Percentiles rank a stretch among this genome's conserved stretches.
Evolutionary conservation across 2,797 vertebrate genomes (phyloP).

Genomic region (Trachops cirrhosus): DNA sequence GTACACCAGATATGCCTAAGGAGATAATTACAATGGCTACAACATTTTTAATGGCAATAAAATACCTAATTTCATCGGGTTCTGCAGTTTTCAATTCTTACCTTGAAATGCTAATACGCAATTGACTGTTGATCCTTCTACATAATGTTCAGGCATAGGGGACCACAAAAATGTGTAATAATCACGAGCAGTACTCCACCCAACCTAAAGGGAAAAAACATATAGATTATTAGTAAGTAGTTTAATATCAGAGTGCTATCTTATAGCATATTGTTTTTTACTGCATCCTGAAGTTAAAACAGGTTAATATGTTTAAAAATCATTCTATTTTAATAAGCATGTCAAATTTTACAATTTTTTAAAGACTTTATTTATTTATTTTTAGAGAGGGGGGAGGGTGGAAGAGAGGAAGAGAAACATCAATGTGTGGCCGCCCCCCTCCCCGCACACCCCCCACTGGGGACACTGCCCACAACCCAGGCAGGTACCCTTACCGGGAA

Average conservation of each 20-base stretch:
- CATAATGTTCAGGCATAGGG: constrained; percentile 95
- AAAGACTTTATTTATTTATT: no score
- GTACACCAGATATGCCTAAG: neutral
- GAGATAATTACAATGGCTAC: neutral
- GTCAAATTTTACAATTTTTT: constrained; percentile 71
- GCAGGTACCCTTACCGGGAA: no score
- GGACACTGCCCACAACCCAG: no score
- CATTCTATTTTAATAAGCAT: constrained; percentile 76
- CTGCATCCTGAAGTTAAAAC: constrained; percentile 71
- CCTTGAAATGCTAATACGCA: constrained; percentile 97
- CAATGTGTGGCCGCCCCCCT: no score
- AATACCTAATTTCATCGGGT: constrained; percentile 30
- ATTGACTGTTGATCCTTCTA: constrained; percentile 93
- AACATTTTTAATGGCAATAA: constrained; percentile 7
- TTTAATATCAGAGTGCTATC: constrained; percentile 38
- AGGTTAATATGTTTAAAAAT: constrained; percentile 75
- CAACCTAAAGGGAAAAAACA: constrained; percentile 87
- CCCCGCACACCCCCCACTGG: no score
- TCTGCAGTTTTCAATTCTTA: constrained; percentile 77
- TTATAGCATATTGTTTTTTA: constrained; percentile 47
- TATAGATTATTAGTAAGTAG: constrained; percentile 10
- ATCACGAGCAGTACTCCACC: constrained; percentile 98
- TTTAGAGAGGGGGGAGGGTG: no score
- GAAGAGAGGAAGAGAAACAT: no score
- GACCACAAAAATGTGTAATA: constrained; percentile 99